phyloP scores from a whole-genome alignment of 2,797 vertebrate genomes.

The Pampus argenteus region DNA sequence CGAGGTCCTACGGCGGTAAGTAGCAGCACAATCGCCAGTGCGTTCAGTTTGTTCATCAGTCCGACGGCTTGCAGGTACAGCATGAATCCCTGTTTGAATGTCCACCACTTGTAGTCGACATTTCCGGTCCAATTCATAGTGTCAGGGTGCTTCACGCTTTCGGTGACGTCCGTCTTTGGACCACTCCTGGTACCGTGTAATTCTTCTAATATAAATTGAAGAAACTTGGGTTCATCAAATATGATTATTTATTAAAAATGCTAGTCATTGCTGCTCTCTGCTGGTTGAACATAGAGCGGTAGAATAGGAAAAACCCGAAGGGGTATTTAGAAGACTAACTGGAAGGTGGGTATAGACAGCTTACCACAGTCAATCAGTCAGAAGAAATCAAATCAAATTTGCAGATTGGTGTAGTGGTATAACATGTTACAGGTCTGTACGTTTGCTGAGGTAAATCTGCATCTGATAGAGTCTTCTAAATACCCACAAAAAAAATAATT shows the following conservation, averaged over 20 bases:
- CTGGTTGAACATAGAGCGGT: neutral
- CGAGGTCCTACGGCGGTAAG: slow-evolving; percentile 22
- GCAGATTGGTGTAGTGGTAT: neutral
- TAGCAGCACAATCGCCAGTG: slow-evolving; percentile 27
- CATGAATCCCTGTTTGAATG: slow-evolving; percentile 34
- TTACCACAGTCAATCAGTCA: neutral
- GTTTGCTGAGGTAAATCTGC: neutral
- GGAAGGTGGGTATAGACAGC: neutral
- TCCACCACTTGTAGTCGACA: slow-evolving; percentile 21
- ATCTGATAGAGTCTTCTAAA: too few species aligned
- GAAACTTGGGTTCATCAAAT: too few species aligned
- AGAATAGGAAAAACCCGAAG: neutral
- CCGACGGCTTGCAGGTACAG: slow-evolving; percentile 25
- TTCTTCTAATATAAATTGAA: too few species aligned
- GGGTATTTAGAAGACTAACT: too few species aligned
- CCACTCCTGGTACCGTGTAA: slow-evolving; percentile 33
- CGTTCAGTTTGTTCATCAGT: neutral
- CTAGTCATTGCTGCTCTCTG: too few species aligned
- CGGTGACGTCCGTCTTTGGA: slow-evolving; percentile 11
- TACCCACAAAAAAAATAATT: too few species aligned
- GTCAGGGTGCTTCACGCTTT: slow-evolving; percentile 31
- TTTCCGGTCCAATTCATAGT: slow-evolving; percentile 42
- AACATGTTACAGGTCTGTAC: neutral
- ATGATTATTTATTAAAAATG: too few species aligned
- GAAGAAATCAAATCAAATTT: neutral